These are phyloP conservation scores for Ctenodactylus gundi DNA, from an alignment of 2,113 vertebrate species.

Conservation along the genomic window DNA sequence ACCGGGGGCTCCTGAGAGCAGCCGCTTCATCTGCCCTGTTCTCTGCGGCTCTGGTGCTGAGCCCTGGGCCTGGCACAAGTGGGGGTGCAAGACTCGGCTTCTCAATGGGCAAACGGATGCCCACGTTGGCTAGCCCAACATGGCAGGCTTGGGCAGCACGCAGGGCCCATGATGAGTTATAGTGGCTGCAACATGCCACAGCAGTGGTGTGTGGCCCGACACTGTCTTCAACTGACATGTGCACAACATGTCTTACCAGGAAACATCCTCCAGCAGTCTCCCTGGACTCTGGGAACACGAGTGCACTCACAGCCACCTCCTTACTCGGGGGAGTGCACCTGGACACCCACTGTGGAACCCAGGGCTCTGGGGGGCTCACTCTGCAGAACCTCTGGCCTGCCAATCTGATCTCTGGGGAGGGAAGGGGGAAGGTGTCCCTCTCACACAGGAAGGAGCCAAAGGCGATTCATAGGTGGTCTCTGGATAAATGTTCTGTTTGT, in stretches of 20 bases:
- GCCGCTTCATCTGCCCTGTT: not conserved
- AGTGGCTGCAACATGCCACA: not conserved
- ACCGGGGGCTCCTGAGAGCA: not conserved
- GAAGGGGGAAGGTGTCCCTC: no score
- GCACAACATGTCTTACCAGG: not conserved
- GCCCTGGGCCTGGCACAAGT: not conserved
- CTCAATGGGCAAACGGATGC: not conserved
- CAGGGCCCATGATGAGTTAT: not conserved
- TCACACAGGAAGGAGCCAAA: not conserved
- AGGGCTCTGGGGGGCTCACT: not conserved
- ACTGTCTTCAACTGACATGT: rapidly evolving
- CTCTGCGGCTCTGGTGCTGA: not conserved
- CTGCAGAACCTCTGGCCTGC: not conserved
- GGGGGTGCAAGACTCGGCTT: not conserved
- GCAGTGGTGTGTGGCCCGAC: not conserved
- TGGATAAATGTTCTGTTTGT: not conserved
- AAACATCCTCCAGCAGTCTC: not conserved
- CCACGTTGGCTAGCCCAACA: not conserved
- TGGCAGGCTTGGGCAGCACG: not conserved
- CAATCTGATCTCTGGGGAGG: no score
- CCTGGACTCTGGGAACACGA: not conserved
- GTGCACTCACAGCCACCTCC: not conserved
- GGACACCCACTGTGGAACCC: not conserved
- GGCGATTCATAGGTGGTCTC: not conserved
- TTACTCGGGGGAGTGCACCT: not conserved